A percentile compares a stretch with the other conserved stretches of the same genome.
Evolutionary conservation across 2,888 invertebrate species (phyloP).

Genomic region (Muschampia staudingeri): DNA sequence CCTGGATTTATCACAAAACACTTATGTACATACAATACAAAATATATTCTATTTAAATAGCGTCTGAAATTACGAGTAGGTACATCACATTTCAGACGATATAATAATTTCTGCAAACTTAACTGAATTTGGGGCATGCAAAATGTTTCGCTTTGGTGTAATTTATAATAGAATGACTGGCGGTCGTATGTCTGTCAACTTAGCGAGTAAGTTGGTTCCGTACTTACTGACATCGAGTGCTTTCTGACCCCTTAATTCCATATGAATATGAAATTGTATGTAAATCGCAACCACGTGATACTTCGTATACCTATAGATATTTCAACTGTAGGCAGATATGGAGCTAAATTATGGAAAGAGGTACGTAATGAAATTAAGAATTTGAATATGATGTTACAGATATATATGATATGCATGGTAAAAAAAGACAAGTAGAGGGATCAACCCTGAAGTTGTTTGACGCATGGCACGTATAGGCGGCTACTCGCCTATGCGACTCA

Average conservation of each 20-base stretch:
- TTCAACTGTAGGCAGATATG: slow-evolving; percentile 79
- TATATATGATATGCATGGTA: too few species aligned
- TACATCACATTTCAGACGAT: slow-evolving; percentile 22
- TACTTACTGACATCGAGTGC: slow-evolving; percentile 72
- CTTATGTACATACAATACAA: slow-evolving; percentile 16
- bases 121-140: slow-evolving; percentile 45
- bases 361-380: too few species aligned
- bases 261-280: slow-evolving; percentile 90
- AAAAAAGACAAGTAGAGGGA: too few species aligned
- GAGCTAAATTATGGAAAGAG: too few species aligned
- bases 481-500: too few species aligned
- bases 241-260: slow-evolving; percentile 82
- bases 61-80: slow-evolving; percentile 25
- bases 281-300: slow-evolving; percentile 86
- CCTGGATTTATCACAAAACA: background rate
- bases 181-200: slow-evolving; percentile 67
- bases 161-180: slow-evolving; percentile 40
- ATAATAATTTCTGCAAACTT: slow-evolving; percentile 35
- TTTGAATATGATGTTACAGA: too few species aligned
- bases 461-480: too few species aligned
- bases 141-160: slow-evolving; percentile 39
- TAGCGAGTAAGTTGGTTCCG: slow-evolving; percentile 71
- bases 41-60: background rate
- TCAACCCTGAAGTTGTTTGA: too few species aligned
- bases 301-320: slow-evolving; percentile 84